Evolutionary conservation across 2,888 invertebrate genomes (phyloP).

Genomic region (Yponomeuta cagnagella): DNA sequence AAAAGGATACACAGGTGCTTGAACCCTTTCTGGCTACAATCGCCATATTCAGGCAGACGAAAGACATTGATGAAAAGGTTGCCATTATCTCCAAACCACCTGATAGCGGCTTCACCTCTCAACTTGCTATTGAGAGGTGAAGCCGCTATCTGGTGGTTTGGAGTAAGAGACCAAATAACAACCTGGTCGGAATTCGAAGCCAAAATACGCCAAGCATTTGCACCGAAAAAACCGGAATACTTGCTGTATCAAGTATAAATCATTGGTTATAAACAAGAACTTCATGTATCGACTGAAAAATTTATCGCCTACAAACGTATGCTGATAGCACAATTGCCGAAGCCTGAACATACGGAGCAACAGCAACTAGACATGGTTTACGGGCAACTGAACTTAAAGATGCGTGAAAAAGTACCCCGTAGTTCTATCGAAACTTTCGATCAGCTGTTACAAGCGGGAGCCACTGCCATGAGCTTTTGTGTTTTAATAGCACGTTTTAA

Average conservation of each 20-base stretch:
- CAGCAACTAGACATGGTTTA: constrained; percentile 10
- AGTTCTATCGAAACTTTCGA: constrained; percentile 18
- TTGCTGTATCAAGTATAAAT: neutral
- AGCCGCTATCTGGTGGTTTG: constrained; percentile 24
- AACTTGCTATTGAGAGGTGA: constrained; percentile 19
- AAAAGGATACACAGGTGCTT: too few relatives aligned
- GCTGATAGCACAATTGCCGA: neutral
- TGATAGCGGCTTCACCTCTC: constrained; percentile 15
- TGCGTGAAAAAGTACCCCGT: constrained; percentile 8
- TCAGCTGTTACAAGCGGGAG: too few relatives aligned
- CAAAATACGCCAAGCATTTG: constrained; percentile 13
- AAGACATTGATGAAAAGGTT: too few relatives aligned
- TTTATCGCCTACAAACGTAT: constrained; percentile 4
- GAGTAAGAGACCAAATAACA: constrained; percentile 17
- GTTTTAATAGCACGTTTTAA: too few relatives aligned
- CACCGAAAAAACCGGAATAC: constrained; percentile 17
- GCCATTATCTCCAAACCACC: neutral
- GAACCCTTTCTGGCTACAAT: too few relatives aligned
- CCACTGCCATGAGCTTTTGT: too few relatives aligned
- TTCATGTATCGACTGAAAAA: neutral
- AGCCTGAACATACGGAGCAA: neutral
- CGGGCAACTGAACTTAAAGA: neutral
- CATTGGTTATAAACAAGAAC: neutral
- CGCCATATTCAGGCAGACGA: too few relatives aligned
- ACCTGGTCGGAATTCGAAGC: constrained; percentile 21